Conservation (phyloP, 1,140 invertebrate species). For the Pteromalus puparum region DNA sequence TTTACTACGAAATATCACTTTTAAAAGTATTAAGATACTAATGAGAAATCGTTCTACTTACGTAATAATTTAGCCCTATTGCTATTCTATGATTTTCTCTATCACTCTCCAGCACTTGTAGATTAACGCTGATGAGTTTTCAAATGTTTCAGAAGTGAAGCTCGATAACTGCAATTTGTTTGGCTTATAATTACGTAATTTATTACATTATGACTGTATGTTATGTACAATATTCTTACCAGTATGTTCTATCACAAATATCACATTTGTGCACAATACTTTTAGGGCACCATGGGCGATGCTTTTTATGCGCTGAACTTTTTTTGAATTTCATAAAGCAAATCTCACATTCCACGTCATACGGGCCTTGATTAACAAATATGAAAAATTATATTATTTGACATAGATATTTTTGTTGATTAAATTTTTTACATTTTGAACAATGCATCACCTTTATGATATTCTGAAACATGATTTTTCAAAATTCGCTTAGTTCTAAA, state of each 20-base stretch:
- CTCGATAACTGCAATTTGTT: constrained; percentile 58
- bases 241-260: constrained; percentile 57
- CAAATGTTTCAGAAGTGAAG: constrained; percentile 58
- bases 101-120: not conserved
- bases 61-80: not conserved
- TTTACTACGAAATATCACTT: not conserved
- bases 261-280: constrained; percentile 51
- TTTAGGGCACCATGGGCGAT: constrained; percentile 52
- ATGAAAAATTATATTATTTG: constrained; percentile 2
- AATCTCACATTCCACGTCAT: constrained; percentile 55
- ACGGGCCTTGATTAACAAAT: constrained; percentile 53
- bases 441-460: constrained; percentile 43
- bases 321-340: constrained; percentile 56
- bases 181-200: not conserved
- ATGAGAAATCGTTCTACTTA: constrained; percentile 4
- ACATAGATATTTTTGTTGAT: not conserved
- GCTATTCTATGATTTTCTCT: not conserved
- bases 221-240: constrained; percentile 55
- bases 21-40: not conserved
- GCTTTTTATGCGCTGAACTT: constrained; percentile 58
- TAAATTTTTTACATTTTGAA: not conserved
- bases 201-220: not conserved
- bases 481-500: constrained; percentile 49
- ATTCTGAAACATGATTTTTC: constrained; percentile 46
- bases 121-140: constrained; percentile 42